Conservation (phyloP, 2,888 invertebrate species). For the Dicycla oo region DNA sequence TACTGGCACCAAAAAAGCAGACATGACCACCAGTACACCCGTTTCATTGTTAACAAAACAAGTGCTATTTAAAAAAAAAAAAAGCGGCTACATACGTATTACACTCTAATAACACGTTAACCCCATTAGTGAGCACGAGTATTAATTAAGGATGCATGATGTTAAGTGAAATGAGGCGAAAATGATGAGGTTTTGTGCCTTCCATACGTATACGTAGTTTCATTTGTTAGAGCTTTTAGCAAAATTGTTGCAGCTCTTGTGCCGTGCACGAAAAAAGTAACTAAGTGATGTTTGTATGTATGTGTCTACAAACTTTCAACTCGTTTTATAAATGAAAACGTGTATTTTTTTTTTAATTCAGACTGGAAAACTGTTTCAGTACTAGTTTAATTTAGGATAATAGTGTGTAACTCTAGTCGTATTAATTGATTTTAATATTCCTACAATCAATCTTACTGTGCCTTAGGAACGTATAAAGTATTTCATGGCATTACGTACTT, state of each 20-base stretch:
- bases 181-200: conserved; percentile 12
- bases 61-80: conserved; percentile 9
- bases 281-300: background rate
- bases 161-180: conserved; percentile 19
- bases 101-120: conserved; percentile 44
- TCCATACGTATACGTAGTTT: background rate
- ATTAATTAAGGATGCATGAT: conserved; percentile 52
- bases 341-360: background rate
- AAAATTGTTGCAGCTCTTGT: conserved; percentile 34
- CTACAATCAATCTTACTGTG: background rate
- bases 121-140: conserved; percentile 50
- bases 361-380: no score
- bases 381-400: background rate
- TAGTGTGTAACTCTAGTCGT: no score
- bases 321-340: background rate
- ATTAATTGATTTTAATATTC: background rate
- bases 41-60: background rate
- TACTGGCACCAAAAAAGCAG: no score
- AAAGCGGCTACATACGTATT: conserved; percentile 7
- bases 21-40: background rate
- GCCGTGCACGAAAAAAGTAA: background rate
- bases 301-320: background rate
- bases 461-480: background rate
- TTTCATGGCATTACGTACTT: background rate
- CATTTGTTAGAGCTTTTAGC: conserved; percentile 44